Percentiles rank a stretch among this genome's conserved stretches.
Evolutionary conservation across 1,140 invertebrate genomes (phyloP).

Genomic region (Nymphalis io): DNA sequence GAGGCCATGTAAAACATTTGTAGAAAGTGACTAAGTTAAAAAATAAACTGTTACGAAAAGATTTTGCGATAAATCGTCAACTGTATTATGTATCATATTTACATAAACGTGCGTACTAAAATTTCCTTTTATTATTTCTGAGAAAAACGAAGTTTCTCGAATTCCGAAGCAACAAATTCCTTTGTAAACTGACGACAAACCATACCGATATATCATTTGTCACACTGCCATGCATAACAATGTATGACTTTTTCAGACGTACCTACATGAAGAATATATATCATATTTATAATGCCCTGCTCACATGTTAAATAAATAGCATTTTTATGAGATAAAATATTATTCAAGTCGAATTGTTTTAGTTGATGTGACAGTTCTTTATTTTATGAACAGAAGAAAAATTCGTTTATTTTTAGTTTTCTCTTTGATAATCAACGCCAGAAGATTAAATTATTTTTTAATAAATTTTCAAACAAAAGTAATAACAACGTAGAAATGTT

Average conservation of each 20-base stretch:
- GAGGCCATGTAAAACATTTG: not conserved
- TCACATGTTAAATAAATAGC: conserved; percentile 13
- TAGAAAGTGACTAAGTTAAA: not conserved
- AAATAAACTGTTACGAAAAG: not conserved
- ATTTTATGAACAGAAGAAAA: not conserved
- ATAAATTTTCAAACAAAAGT: no score
- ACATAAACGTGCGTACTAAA: conserved; percentile 27
- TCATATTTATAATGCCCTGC: conserved; percentile 23
- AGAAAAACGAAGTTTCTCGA: conserved; percentile 25
- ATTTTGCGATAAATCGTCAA: conserved; percentile 17
- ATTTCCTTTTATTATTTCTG: conserved; percentile 17
- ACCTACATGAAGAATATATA: conserved; percentile 23
- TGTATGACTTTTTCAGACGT: conserved; percentile 24
- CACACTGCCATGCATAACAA: conserved; percentile 27
- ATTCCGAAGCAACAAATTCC: conserved; percentile 34
- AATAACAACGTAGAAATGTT: no score
- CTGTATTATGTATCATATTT: conserved; percentile 30
- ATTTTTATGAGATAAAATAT: conserved; percentile 22
- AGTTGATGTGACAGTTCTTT: conserved; percentile 10
- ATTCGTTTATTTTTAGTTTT: not conserved
- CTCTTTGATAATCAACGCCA: not conserved
- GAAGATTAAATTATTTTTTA: no score
- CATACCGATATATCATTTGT: conserved; percentile 34
- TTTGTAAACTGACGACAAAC: conserved; percentile 30
- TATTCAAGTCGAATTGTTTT: not conserved